A percentile compares a stretch with the other conserved stretches of the same genome.
Evolutionary conservation across 2,888 invertebrate species (phyloP).

Genomic region (Petrolisthes manimaculis): DNA sequence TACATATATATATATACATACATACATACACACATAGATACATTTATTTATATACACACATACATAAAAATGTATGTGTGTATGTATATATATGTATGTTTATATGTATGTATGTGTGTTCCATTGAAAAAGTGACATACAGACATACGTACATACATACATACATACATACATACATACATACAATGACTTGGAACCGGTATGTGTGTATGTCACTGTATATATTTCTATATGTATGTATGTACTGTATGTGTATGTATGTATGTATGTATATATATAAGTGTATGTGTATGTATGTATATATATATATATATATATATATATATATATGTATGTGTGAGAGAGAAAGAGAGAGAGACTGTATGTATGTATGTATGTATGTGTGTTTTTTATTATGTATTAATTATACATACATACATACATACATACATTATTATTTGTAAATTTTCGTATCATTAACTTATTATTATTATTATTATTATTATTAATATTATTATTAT

Average conservation of each 20-base stretch:
- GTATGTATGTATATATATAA: slow-evolving; percentile 41
- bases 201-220: too few relatives aligned
- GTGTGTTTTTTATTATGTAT: too few relatives aligned
- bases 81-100: slow-evolving; percentile 33
- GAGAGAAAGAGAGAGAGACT: not conserved
- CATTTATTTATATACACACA: slow-evolving; percentile 18
- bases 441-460: too few relatives aligned
- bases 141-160: slow-evolving; percentile 15
- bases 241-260: not conserved
- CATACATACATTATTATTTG: too few relatives aligned
- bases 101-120: slow-evolving; percentile 30
- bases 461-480: too few relatives aligned
- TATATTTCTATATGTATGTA: too few relatives aligned
- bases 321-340: slow-evolving; percentile 21
- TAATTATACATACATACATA: too few relatives aligned
- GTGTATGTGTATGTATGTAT: slow-evolving; percentile 38
- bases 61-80: slow-evolving; percentile 31
- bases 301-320: slow-evolving; percentile 29
- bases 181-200: too few relatives aligned
- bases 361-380: slow-evolving; percentile 14
- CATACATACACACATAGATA: slow-evolving; percentile 14
- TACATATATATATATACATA: slow-evolving; percentile 20
- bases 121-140: not conserved
- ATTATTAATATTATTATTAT: slow-evolving; percentile 30
- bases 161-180: not conserved